Conservation (phyloP, 2,888 invertebrate genomes). For the Cepaea hortensis region DNA sequence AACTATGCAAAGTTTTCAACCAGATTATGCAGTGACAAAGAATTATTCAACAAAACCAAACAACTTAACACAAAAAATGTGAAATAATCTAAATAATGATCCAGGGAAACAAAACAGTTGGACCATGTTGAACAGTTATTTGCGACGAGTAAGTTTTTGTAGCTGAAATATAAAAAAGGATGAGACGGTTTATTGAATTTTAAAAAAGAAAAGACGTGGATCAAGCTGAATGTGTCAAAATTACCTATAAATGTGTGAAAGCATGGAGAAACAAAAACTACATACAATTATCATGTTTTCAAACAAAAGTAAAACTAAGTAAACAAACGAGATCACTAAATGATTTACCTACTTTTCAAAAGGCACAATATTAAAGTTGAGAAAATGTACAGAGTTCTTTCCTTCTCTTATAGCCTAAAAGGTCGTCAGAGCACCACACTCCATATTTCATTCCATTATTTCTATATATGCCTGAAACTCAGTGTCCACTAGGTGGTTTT, state of each 20-base stretch:
- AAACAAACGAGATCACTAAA: too few relatives aligned
- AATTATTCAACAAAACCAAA: neutral
- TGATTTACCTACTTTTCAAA: too few relatives aligned
- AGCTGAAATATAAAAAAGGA: constrained; percentile 25
- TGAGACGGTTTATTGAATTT: neutral
- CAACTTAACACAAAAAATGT: neutral
- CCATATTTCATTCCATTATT: too few relatives aligned
- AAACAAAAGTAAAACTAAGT: too few relatives aligned
- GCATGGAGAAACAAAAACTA: too few relatives aligned
- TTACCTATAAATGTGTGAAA: neutral
- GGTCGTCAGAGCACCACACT: too few relatives aligned
- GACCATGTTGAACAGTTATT: neutral
- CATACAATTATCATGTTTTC: too few relatives aligned
- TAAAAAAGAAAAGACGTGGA: neutral
- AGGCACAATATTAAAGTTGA: too few relatives aligned
- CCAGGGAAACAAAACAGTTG: neutral
- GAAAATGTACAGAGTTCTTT: too few relatives aligned
- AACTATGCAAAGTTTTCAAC: neutral
- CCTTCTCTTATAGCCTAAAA: too few relatives aligned
- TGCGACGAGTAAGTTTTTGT: neutral
- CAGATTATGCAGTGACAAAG: neutral
- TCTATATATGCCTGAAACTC: too few relatives aligned
- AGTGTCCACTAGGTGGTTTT: too few relatives aligned
- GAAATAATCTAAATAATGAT: neutral
- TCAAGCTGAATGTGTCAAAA: neutral